Evolutionary conservation across 1,140 invertebrate genomes (phyloP).

Genomic region (Saxidomus purpurata): DNA sequence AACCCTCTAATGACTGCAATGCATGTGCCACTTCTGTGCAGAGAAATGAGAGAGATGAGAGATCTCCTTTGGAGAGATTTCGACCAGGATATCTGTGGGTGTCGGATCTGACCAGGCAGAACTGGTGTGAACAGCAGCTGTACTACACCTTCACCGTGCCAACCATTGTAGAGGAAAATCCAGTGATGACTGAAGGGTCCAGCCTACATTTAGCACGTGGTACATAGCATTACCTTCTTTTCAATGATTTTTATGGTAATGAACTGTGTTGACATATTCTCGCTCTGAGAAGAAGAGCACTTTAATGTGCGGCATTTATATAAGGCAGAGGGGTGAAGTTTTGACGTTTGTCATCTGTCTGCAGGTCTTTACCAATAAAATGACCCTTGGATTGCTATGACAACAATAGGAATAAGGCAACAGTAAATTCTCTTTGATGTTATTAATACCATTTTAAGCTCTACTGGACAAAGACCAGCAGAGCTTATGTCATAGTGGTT

Average conservation of each 20-base stretch:
- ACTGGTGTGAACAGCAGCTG: slow-evolving; percentile 83
- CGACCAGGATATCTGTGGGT: slow-evolving; percentile 80
- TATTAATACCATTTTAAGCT: too few species aligned
- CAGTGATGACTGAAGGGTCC: slow-evolving; percentile 76
- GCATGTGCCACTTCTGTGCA: background rate
- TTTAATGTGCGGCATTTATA: too few species aligned
- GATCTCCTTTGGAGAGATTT: slow-evolving; percentile 70
- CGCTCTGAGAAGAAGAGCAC: too few species aligned
- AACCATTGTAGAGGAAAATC: slow-evolving; percentile 70
- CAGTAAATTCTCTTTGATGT: too few species aligned
- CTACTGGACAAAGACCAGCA: too few species aligned
- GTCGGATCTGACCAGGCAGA: slow-evolving; percentile 78
- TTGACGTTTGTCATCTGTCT: background rate
- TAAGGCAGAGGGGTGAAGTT: too few species aligned
- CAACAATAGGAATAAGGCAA: too few species aligned
- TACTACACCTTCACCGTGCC: slow-evolving; percentile 77
- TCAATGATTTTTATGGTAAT: too few species aligned
- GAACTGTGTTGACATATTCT: too few species aligned
- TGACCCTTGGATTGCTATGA: too few species aligned
- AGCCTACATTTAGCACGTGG: slow-evolving; percentile 80
- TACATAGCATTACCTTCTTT: slow-evolving; percentile 59
- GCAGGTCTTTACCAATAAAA: background rate
- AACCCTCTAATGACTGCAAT: background rate
- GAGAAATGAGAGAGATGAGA: background rate
- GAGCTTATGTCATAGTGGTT: too few species aligned